Conservation (phyloP, 92 coral and sea anemone species). For the Palythoa grandiflora region DNA sequence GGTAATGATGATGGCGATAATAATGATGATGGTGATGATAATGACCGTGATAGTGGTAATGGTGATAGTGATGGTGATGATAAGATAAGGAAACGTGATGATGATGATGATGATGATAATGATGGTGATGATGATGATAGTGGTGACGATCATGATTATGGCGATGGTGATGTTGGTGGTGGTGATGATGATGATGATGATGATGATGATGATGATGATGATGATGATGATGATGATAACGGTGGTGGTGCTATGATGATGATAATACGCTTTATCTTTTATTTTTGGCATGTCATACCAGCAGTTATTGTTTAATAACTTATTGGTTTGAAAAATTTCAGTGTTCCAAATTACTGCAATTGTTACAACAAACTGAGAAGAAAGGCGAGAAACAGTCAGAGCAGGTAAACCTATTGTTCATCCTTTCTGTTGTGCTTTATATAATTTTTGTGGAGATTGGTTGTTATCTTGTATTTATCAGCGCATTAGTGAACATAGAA, state of each 20-base stretch:
- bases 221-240: neutral
- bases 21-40: too few species aligned
- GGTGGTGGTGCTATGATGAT: neutral
- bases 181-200: neutral
- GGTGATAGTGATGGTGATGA: neutral
- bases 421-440: neutral
- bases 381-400: conserved; percentile 85
- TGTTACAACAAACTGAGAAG: conserved; percentile 91
- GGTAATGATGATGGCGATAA: neutral
- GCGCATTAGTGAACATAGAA: too few species aligned
- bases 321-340: conserved; percentile 17
- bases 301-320: neutral
- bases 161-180: neutral
- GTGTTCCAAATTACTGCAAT: conserved; percentile 93
- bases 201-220: neutral
- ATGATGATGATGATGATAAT: neutral
- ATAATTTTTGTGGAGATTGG: neutral
- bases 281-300: neutral
- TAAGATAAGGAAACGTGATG: neutral
- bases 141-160: neutral
- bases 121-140: neutral
- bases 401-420: conserved; percentile 61
- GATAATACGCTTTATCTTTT: neutral
- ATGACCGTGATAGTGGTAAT: too few species aligned
- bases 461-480: too few species aligned